These are phyloP conservation scores for Platygyra sinensis DNA, from an alignment of 64 coral and sea anemone species.

Conservation along the genomic window DNA sequence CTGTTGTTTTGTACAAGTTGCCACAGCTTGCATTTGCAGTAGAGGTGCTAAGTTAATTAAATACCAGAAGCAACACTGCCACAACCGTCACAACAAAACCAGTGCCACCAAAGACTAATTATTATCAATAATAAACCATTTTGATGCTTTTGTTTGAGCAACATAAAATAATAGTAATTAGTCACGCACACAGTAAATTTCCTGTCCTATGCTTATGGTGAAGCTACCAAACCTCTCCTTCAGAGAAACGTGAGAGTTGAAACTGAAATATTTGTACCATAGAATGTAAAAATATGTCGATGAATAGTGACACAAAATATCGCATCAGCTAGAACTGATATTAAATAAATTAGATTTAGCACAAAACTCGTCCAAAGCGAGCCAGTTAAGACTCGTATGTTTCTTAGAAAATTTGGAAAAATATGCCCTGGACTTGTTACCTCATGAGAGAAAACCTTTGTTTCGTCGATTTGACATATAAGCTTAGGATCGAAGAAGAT, in stretches of 20 bases:
- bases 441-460: neutral
- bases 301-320: neutral
- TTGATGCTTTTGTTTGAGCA: neutral
- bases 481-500: neutral
- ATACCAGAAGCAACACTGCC: no score
- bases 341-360: neutral
- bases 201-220: neutral
- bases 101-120: neutral
- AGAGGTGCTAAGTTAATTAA: no score
- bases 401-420: neutral
- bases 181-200: constrained; percentile 30
- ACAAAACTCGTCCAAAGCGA: neutral
- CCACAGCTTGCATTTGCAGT: no score
- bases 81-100: no score
- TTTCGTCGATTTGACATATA: neutral
- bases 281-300: no score
- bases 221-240: neutral
- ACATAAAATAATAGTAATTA: constrained; percentile 25
- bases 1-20: no score
- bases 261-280: no score
- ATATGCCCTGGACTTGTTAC: neutral
- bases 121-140: neutral
- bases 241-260: neutral
- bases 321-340: neutral
- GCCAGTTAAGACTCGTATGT: neutral